These are phyloP conservation scores for Drosophila prosaltans DNA, from an alignment of 1,140 invertebrate species.

Conservation along the genomic window DNA sequence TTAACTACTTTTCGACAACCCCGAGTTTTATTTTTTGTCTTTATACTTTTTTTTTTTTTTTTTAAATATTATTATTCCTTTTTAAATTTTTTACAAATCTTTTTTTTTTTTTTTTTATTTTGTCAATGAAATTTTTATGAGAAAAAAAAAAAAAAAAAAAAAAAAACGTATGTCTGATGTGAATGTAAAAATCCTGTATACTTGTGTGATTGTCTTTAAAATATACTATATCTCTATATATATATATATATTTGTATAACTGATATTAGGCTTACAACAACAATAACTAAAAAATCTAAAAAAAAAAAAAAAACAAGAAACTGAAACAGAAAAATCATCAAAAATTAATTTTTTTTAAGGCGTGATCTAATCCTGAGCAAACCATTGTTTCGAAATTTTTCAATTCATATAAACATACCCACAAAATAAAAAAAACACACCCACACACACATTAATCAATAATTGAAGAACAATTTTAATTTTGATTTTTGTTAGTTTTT, in stretches of 20 bases:
- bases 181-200: constrained; percentile 44
- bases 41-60: not conserved
- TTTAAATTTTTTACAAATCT: not conserved
- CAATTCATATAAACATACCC: constrained; percentile 48
- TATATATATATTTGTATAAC: constrained; percentile 48
- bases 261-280: constrained; percentile 69
- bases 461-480: constrained; percentile 55
- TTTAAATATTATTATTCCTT: not conserved
- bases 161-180: not conserved
- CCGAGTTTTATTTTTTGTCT: not conserved
- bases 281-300: constrained; percentile 36
- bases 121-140: constrained; percentile 20
- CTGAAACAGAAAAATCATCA: constrained; percentile 11
- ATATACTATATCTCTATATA: constrained; percentile 23
- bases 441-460: constrained; percentile 23
- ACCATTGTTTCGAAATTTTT: constrained; percentile 79
- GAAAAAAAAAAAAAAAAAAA: constrained; percentile 5
- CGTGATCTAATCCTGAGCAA: constrained; percentile 71
- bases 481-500: constrained; percentile 60
- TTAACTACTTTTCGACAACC: constrained; percentile 7
- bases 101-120: not conserved
- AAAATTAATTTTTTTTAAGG: constrained; percentile 28
- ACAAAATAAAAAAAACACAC: constrained; percentile 30
- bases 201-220: constrained; percentile 74
- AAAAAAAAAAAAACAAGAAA: constrained; percentile 18